phyloP scores from a whole-genome alignment of 2,113 vertebrate genomes.

The Spilogale gracilis region DNA sequence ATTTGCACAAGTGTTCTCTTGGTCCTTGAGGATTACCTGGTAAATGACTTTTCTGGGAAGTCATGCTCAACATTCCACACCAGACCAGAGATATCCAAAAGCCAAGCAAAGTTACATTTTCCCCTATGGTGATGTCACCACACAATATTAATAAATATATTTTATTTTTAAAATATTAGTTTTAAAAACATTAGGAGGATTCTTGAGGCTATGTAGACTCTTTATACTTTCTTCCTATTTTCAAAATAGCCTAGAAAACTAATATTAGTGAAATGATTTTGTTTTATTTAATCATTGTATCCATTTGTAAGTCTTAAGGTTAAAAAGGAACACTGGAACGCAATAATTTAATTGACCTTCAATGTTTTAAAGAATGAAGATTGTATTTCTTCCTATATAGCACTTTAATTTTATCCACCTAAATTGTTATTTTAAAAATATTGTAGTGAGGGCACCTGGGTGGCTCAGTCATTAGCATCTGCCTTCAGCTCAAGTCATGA shows the following conservation, averaged over 20 bases:
- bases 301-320: neutral
- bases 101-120: constrained; percentile 10
- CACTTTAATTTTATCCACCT: neutral
- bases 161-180: neutral
- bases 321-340: neutral
- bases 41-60: neutral
- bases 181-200: neutral
- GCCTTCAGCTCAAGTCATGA: too few species aligned
- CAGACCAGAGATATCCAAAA: neutral
- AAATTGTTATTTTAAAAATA: neutral
- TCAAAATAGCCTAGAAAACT: neutral
- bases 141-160: neutral
- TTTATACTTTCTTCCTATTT: neutral
- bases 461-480: neutral
- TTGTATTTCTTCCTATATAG: neutral
- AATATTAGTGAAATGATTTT: neutral
- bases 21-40: neutral
- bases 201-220: neutral
- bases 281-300: neutral
- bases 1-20: constrained; percentile 14
- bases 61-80: neutral
- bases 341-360: neutral
- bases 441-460: neutral
- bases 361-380: neutral
- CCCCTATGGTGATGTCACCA: neutral